A percentile compares a stretch with the other conserved stretches of the same genome.
Evolutionary conservation across 2,113 vertebrate genomes (phyloP).

Genomic region (Promerops cafer): DNA sequence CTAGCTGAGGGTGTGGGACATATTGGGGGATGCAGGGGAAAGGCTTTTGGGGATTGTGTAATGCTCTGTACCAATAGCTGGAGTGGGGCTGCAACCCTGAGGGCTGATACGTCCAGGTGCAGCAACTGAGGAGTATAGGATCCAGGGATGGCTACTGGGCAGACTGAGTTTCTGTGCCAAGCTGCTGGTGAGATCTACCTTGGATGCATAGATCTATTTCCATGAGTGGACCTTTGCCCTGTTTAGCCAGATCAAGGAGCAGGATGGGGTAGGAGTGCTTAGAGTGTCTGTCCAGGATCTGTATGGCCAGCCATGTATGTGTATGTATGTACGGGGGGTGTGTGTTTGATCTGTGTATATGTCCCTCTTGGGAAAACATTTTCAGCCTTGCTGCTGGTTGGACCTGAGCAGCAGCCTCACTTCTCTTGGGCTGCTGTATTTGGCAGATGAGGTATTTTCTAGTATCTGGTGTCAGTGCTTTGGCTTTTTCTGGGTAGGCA

Average conservation of each 20-base stretch:
- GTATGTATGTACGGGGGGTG: accelerated
- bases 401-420: neutral
- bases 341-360: neutral
- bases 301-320: neutral
- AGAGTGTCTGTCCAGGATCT: neutral
- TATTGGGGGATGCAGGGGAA: neutral
- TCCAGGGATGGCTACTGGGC: neutral
- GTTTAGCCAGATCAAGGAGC: neutral
- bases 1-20: neutral
- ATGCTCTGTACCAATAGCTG: neutral
- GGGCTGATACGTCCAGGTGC: neutral
- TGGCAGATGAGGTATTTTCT: neutral
- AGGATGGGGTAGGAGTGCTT: neutral
- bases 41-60: neutral
- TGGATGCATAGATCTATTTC: neutral
- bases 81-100: neutral
- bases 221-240: neutral
- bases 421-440: neutral
- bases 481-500: neutral
- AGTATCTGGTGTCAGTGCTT: neutral
- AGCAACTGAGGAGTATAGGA: neutral
- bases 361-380: neutral
- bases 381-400: neutral
- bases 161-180: neutral
- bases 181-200: neutral